Evolutionary conservation across 2,113 vertebrate species (phyloP).

Genomic region (Sander lucioperca): DNA sequence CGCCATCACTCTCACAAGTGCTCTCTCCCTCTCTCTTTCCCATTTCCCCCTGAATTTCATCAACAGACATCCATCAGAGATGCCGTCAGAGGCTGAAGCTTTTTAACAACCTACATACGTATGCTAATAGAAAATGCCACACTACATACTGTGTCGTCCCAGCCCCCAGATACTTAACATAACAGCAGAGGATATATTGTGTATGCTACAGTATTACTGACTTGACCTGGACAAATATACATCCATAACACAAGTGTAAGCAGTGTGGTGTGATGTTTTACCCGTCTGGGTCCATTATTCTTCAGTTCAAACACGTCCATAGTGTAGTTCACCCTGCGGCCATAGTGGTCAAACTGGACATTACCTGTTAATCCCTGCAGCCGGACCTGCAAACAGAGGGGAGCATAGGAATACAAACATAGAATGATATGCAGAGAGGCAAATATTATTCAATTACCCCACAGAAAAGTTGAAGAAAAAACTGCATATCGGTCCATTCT

Average conservation of each 20-base stretch:
- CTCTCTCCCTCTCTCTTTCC: conserved; percentile 16
- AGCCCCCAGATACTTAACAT: not conserved
- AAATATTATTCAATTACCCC: not conserved
- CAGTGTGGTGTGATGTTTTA: conserved; percentile 70
- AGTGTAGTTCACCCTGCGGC: conserved; percentile 97
- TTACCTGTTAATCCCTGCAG: conserved; percentile 98
- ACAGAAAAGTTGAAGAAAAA: not conserved
- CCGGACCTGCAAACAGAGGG: conserved; percentile 87
- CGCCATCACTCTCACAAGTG: conserved; percentile 41
- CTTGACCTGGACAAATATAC: not conserved
- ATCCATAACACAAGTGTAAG: not conserved
- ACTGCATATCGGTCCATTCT: not conserved
- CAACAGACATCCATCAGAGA: conserved; percentile 19
- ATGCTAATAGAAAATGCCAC: conserved; percentile 42
- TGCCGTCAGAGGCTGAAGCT: not conserved
- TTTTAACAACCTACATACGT: conserved; percentile 16
- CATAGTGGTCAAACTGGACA: conserved; percentile 98
- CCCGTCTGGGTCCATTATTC: conserved; percentile 94
- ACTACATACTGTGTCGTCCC: not conserved
- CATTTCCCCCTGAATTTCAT: not conserved
- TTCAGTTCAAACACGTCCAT: conserved; percentile 99
- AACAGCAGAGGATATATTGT: not conserved
- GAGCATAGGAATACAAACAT: not conserved
- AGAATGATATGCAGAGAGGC: not conserved
- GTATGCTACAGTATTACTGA: not conserved